A percentile compares a stretch with the other conserved stretches of the same genome.
phyloP scores from a whole-genome alignment of 2,797 vertebrate genomes.

The Mormyrus hasselquistii region DNA sequence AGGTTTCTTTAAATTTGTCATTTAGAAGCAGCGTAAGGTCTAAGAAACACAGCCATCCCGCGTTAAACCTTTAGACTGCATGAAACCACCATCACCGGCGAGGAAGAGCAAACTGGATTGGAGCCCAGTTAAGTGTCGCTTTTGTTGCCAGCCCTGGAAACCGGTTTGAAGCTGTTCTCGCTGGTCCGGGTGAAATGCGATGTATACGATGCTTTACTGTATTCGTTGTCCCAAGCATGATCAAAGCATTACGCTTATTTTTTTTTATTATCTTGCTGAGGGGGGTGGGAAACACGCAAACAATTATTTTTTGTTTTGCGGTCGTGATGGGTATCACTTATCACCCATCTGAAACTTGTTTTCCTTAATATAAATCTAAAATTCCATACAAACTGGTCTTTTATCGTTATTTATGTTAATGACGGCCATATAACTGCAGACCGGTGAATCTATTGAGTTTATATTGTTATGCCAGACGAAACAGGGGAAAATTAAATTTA shows the following conservation, averaged over 20 bases:
- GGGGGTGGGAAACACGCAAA: not conserved
- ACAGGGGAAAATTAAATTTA: not conserved
- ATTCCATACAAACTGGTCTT: not conserved
- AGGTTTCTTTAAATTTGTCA: not conserved
- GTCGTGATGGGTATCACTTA: not conserved
- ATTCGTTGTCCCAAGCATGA: not conserved
- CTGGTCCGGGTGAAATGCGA: conserved; percentile 42
- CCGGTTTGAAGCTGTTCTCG: conserved; percentile 57
- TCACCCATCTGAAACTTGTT: not conserved
- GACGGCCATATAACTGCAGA: not conserved
- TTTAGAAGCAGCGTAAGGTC: not conserved
- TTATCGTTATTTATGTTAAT: not conserved
- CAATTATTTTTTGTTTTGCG: not conserved
- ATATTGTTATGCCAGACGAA: not conserved
- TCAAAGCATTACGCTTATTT: not conserved
- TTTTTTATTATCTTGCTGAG: not conserved
- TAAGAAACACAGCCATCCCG: not conserved
- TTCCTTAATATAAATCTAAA: not conserved
- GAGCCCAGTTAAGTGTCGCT: conserved; percentile 25
- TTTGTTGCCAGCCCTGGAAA: conserved; percentile 45
- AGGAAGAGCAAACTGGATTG: not conserved
- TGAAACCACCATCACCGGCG: not conserved
- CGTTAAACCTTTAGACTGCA: not conserved
- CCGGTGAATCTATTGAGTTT: not conserved
- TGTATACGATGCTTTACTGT: conserved; percentile 13